A percentile compares a stretch with the other conserved stretches of the same genome.
phyloP scores from a whole-genome alignment of 2,888 invertebrate species.

The Podabrus alpinus region DNA sequence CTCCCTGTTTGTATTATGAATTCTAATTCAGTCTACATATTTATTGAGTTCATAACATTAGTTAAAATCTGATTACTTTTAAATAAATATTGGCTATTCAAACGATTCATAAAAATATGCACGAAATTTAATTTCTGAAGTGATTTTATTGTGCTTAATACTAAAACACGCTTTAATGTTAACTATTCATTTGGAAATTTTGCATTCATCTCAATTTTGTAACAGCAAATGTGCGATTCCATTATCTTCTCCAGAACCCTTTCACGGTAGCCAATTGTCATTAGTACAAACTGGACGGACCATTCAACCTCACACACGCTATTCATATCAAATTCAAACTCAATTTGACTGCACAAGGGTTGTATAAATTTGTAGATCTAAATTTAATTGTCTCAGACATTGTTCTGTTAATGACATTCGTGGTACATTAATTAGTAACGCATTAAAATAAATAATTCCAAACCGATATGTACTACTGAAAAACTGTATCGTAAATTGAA shows the following conservation, averaged over 20 bases:
- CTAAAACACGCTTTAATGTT: slow-evolving; percentile 19
- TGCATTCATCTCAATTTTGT: slow-evolving; percentile 42
- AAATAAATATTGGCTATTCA: slow-evolving; percentile 49
- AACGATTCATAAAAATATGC: slow-evolving; percentile 35
- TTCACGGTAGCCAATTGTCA: slow-evolving; percentile 52
- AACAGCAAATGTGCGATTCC: slow-evolving; percentile 50
- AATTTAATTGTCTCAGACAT: slow-evolving; percentile 43
- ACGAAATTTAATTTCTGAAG: slow-evolving; percentile 25
- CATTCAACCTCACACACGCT: slow-evolving; percentile 46
- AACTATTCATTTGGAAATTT: slow-evolving; percentile 32
- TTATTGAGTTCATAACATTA: slow-evolving; percentile 52
- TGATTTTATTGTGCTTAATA: slow-evolving; percentile 4
- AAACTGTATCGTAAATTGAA: background rate
- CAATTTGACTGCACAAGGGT: slow-evolving; percentile 48
- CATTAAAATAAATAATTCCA: background rate
- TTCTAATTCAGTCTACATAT: slow-evolving; percentile 47
- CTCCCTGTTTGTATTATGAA: slow-evolving; percentile 52
- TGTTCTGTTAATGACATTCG: slow-evolving; percentile 37
- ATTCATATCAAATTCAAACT: slow-evolving; percentile 52
- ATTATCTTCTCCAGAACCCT: slow-evolving; percentile 49
- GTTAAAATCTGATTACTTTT: slow-evolving; percentile 51
- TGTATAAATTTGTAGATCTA: slow-evolving; percentile 48
- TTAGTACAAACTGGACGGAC: slow-evolving; percentile 48
- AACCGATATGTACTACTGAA: background rate
- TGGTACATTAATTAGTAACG: slow-evolving; percentile 4